Evolutionary conservation across 2,888 invertebrate genomes (phyloP), one percentile per base, ranked within the genome.

Genomic region (Tortrix viridana): DNA sequence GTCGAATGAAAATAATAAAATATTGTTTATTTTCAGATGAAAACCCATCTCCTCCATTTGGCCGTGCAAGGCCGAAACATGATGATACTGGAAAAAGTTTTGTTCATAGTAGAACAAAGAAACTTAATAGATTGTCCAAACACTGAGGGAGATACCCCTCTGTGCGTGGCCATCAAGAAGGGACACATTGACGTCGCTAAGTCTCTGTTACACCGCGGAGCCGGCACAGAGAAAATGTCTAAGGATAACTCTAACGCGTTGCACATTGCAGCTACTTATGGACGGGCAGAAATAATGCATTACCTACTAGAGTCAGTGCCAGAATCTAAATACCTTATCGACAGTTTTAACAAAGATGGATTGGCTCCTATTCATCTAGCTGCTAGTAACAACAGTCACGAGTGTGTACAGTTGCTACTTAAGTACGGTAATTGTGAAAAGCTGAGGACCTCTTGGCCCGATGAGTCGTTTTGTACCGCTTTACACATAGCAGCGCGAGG

Each of bases 311-410:
- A 62, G 26, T 62, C 50, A 1, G 46, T 52, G 1, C 19, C 38
- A 5, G 62, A 62, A 7, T 56, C 62, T 7, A 50, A 46, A 23
- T 38, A 52, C 49, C 56, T 62, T 14, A 52, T 62, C 9, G 50
- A 56, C 5, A 50, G 37, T 23, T 57, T 46, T 16, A 62, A 49
- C 14, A 69, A 58, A 54, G 72, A 71, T 3, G 82, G 77, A 19
- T 69, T 75, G 67, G 77, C 77, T 20, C 77, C 80, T 1, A 62
- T 81, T 19, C 79, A 82, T 66, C 52, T 86, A 49, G 93, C 93
- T 49, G 89, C 89, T 14, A 73, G 76, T 32, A 80, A 82, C 64
- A 89, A 91, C 32, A 68, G 69, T 60, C 56, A 65, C 1, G 70
- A 75, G 4, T 81, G 80, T 54, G 75, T 77, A 3, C 55, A 69